These are phyloP conservation scores for Frankliniella intonsa DNA, from an alignment of 2,888 invertebrate genomes.

Conservation along the genomic window DNA sequence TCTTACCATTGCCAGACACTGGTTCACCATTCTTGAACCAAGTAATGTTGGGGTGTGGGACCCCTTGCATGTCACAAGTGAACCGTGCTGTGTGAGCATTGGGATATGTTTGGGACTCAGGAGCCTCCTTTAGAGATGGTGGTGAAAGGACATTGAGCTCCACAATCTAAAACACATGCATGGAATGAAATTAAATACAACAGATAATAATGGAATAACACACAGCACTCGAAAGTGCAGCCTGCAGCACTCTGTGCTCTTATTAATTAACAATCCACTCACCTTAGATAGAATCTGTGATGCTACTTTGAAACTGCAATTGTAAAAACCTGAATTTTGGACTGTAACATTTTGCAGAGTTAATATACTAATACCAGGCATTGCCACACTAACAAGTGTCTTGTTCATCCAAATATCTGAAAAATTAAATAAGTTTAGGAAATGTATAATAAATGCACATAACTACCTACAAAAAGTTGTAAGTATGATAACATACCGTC, in stretches of 20 bases:
- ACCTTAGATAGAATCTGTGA: background rate
- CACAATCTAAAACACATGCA: background rate
- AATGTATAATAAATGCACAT: background rate
- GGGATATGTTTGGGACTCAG: background rate
- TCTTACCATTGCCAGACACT: background rate
- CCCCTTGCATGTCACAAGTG: background rate
- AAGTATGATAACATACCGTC: background rate
- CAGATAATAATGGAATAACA: background rate
- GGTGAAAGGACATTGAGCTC: background rate
- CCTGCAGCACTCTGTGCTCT: background rate
- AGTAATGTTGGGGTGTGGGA: background rate
- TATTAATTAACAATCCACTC: background rate
- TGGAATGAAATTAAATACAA: background rate
- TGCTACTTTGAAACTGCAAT: background rate
- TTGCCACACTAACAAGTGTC: background rate
- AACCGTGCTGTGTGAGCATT: background rate
- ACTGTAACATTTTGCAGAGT: background rate
- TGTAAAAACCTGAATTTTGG: background rate
- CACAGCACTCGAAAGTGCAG: background rate
- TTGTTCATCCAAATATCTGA: background rate
- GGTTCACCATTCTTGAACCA: background rate
- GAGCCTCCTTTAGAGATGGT: background rate
- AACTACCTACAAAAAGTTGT: background rate
- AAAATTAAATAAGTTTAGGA: background rate
- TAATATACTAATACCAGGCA: background rate